Evolutionary conservation across 2,888 invertebrate genomes (phyloP).

Genomic region (Monopis laevigella): DNA sequence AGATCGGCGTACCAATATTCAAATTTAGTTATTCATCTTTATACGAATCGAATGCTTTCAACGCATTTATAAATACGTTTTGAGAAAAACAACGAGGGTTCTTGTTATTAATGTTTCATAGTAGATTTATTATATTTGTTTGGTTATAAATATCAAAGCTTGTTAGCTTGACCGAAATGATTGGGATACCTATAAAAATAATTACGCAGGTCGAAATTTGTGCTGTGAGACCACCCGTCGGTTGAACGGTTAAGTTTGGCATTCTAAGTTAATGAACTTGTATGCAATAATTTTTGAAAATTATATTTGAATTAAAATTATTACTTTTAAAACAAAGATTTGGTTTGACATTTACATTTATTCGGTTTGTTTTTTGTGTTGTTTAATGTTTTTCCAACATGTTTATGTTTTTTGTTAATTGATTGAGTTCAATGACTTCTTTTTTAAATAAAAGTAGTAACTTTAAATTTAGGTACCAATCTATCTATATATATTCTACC

Average conservation of each 20-base stretch:
- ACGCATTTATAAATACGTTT: background rate
- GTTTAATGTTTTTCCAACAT: too few species aligned
- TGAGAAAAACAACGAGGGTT: slow-evolving; percentile 20
- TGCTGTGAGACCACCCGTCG: slow-evolving; percentile 32
- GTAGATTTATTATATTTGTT: slow-evolving; percentile 41
- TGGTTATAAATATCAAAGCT: slow-evolving; percentile 33
- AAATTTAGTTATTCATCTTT: slow-evolving; percentile 20
- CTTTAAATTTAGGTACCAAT: too few species aligned
- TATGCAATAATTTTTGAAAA: slow-evolving; percentile 6
- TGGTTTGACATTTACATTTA: too few species aligned
- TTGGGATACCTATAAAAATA: slow-evolving; percentile 30
- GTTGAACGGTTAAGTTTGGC: slow-evolving; percentile 13
- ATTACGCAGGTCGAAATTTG: slow-evolving; percentile 27
- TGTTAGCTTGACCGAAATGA: slow-evolving; percentile 27
- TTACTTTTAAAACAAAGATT: too few species aligned
- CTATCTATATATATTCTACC: too few species aligned
- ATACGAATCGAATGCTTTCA: slow-evolving; percentile 15
- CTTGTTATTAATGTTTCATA: slow-evolving; percentile 36
- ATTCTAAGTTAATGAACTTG: slow-evolving; percentile 10
- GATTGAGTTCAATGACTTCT: too few species aligned
- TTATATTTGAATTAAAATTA: too few species aligned
- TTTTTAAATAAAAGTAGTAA: too few species aligned
- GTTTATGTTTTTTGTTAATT: too few species aligned
- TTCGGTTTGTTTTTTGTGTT: too few species aligned
- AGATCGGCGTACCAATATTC: slow-evolving; percentile 18